Conservation (phyloP, 2,888 invertebrate genomes). For the Crepidodera aurea region DNA sequence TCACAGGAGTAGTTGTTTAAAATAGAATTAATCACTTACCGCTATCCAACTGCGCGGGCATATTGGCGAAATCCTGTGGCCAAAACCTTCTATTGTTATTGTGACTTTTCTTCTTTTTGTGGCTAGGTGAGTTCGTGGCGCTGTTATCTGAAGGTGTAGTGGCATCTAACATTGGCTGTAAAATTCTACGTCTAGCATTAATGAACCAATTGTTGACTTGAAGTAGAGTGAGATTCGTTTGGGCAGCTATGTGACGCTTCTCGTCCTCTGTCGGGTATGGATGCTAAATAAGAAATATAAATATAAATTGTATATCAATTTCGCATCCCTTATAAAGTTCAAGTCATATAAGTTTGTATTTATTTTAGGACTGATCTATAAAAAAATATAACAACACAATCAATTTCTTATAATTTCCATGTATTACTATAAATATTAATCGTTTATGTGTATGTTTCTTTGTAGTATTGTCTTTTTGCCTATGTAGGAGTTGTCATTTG, state of each 20-base stretch:
- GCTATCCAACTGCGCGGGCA: slow-evolving; percentile 69
- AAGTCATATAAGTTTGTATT: too few relatives aligned
- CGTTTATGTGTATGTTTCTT: too few relatives aligned
- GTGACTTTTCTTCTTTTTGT: slow-evolving; percentile 66
- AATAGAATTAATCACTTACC: slow-evolving; percentile 56
- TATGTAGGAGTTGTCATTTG: too few relatives aligned
- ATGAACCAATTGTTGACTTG: slow-evolving; percentile 96
- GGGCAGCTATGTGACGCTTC: slow-evolving; percentile 87
- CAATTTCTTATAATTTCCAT: too few relatives aligned
- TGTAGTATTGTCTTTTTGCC: too few relatives aligned
- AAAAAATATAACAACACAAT: too few relatives aligned
- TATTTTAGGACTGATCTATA: too few relatives aligned
- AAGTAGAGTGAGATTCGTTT: slow-evolving; percentile 79
- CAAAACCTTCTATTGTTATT: slow-evolving; percentile 76
- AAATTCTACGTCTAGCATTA: slow-evolving; percentile 88
- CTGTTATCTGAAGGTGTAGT: slow-evolving; percentile 60
- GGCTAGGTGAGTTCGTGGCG: slow-evolving; percentile 52
- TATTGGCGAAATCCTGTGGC: slow-evolving; percentile 73
- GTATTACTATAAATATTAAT: too few relatives aligned
- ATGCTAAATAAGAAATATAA: slow-evolving; percentile 71
- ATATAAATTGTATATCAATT: slow-evolving; percentile 8
- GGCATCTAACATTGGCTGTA: slow-evolving; percentile 91
- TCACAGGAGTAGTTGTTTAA: too few relatives aligned
- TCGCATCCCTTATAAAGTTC: too few relatives aligned
- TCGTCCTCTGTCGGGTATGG: slow-evolving; percentile 96